Conservation (phyloP, 1,140 invertebrate genomes). For the Trichonephila inaurata region DNA sequence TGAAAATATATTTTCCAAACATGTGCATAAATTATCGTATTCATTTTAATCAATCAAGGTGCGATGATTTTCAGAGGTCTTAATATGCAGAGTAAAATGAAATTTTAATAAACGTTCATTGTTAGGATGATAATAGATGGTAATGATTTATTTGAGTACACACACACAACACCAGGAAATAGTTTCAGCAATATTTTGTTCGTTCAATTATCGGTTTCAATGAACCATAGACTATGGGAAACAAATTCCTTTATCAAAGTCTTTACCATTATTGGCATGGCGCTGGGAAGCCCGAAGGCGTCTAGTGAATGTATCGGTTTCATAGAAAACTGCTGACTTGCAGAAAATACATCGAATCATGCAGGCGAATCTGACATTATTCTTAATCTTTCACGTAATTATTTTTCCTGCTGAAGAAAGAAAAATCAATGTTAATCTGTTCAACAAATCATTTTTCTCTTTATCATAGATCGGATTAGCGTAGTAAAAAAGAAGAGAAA, state of each 20-base stretch:
- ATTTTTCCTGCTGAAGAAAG: neutral
- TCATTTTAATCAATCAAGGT: too few relatives aligned
- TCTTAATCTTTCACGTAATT: neutral
- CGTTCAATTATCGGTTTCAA: neutral
- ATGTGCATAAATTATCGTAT: too few relatives aligned
- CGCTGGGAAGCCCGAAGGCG: neutral
- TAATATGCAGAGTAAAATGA: too few relatives aligned
- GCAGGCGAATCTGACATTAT: conserved; percentile 4
- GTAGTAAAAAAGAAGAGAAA: too few relatives aligned
- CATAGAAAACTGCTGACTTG: neutral
- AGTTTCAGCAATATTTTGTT: too few relatives aligned
- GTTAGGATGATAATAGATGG: too few relatives aligned
- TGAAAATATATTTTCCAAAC: too few relatives aligned
- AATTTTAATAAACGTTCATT: too few relatives aligned
- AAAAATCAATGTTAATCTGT: conserved; percentile 46
- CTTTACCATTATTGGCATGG: neutral
- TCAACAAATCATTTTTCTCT: conserved; percentile 28
- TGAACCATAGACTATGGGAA: neutral
- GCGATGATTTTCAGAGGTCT: too few relatives aligned
- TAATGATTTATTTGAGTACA: too few relatives aligned
- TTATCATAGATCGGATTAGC: conserved; percentile 19
- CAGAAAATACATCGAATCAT: neutral
- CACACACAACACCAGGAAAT: too few relatives aligned
- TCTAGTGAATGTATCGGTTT: neutral
- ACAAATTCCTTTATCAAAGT: neutral